phyloP scores from a whole-genome alignment of 1,140 invertebrate genomes.

The Vanessa atalanta region DNA sequence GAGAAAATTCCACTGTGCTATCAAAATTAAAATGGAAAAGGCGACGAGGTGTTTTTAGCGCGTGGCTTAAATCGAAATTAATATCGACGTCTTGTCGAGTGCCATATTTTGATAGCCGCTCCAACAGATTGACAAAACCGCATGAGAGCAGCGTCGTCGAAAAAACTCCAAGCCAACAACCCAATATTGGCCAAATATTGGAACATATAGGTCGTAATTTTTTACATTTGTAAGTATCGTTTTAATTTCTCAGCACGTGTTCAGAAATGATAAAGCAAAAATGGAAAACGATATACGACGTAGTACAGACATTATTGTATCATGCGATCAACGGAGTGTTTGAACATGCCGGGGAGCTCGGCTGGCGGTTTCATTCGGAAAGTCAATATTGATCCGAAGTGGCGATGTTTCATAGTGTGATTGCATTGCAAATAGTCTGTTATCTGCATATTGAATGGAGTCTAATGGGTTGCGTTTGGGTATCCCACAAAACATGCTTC shows the following conservation, averaged over 20 bases:
- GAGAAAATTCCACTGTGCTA: too few species aligned
- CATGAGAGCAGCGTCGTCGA: too few species aligned
- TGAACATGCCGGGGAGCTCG: constrained; percentile 1
- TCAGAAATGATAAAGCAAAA: neutral
- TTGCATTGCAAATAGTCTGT: constrained; percentile 21
- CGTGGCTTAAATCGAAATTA: too few species aligned
- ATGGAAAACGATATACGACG: neutral
- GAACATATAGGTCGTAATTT: too few species aligned
- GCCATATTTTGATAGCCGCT: too few species aligned
- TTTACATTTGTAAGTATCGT: too few species aligned
- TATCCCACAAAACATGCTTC: neutral
- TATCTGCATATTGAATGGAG: constrained; percentile 21
- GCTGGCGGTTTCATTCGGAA: constrained; percentile 18
- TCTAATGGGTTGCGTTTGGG: constrained; percentile 4
- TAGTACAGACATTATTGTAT: constrained; percentile 10
- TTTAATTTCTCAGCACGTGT: neutral
- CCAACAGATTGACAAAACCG: too few species aligned
- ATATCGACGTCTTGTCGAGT: too few species aligned
- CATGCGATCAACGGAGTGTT: constrained; percentile 3
- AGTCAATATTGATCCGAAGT: constrained; percentile 27
- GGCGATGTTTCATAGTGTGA: constrained; percentile 23
- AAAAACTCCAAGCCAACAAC: too few species aligned
- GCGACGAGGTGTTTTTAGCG: too few species aligned
- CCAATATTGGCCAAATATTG: too few species aligned
- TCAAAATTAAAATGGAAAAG: too few species aligned